Evolutionary conservation across 2,888 invertebrate species (phyloP).

Genomic region (Eupithecia tripunctaria): DNA sequence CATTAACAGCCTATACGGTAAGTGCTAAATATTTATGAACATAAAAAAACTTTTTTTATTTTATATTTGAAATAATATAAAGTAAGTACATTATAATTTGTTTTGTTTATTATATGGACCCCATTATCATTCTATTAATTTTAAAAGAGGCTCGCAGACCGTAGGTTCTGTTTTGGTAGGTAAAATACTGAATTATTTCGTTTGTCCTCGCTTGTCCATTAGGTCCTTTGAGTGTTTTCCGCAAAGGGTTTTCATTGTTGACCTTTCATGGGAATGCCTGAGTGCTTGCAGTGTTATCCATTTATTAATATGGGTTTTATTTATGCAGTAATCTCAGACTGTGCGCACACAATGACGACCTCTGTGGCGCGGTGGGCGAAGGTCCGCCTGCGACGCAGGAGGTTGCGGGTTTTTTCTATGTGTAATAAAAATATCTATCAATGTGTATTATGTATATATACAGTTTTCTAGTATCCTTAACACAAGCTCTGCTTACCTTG

Average conservation of each 20-base stretch:
- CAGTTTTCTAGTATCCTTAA: too few relatives aligned
- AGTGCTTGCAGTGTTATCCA: conserved; percentile 13
- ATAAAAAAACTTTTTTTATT: too few relatives aligned
- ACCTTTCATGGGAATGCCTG: conserved; percentile 23
- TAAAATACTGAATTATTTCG: conserved; percentile 40
- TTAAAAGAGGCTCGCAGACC: neutral
- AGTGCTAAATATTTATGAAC: too few relatives aligned
- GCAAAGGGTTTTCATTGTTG: conserved; percentile 33
- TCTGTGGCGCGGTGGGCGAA: too few relatives aligned
- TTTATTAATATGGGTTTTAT: conserved; percentile 15
- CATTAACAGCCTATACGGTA: too few relatives aligned
- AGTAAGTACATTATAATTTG: too few relatives aligned
- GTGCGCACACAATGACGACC: neutral
- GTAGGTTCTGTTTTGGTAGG: neutral
- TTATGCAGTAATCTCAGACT: neutral
- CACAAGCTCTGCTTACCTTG: too few relatives aligned
- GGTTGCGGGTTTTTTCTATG: too few relatives aligned
- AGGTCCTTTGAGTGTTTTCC: conserved; percentile 41
- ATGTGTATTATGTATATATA: too few relatives aligned
- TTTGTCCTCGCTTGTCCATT: conserved; percentile 39
- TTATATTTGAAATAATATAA: too few relatives aligned
- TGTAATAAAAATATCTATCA: too few relatives aligned
- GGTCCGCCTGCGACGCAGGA: too few relatives aligned
- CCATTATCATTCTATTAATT: conserved; percentile 8
- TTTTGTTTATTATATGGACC: neutral